phyloP scores from a whole-genome alignment of 1,140 invertebrate genomes.

The Listronotus bonariensis region DNA sequence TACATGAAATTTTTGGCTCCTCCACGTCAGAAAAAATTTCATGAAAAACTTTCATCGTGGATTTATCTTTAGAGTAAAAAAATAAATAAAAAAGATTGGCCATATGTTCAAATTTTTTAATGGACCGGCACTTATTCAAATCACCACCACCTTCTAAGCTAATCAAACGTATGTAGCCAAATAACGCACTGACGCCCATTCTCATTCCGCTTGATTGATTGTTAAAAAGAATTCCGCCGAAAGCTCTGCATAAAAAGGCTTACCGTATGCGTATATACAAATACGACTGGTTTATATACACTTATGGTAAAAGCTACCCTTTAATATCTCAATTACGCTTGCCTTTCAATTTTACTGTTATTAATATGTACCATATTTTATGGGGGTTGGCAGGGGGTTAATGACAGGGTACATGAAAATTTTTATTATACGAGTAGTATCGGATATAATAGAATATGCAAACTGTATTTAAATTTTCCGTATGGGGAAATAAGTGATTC shows the following conservation, averaged over 20 bases:
- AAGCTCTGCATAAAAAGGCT: conserved; percentile 17
- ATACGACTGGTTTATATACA: conserved; percentile 9
- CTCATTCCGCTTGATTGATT: conserved; percentile 24
- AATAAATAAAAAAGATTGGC: neutral
- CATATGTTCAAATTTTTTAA: conserved; percentile 10
- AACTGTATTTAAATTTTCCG: no score
- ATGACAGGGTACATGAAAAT: no score
- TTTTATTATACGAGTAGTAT: no score
- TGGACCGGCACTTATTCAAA: neutral
- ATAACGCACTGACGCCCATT: conserved; percentile 21
- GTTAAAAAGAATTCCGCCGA: conserved; percentile 10
- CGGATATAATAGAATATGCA: no score
- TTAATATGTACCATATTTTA: neutral
- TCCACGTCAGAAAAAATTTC: no score
- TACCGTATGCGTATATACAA: neutral
- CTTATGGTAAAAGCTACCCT: conserved; percentile 9
- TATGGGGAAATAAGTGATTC: no score
- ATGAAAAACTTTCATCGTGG: no score
- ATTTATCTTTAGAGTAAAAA: no score
- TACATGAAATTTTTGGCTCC: no score
- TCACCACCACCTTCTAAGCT: neutral
- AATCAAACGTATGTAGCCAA: conserved; percentile 18
- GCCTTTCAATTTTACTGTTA: conserved; percentile 13
- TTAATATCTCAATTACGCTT: conserved; percentile 20
- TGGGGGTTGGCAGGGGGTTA: no score